phyloP scores from a whole-genome alignment of 2,797 vertebrate genomes.

The Rousettus madagascariensis region DNA sequence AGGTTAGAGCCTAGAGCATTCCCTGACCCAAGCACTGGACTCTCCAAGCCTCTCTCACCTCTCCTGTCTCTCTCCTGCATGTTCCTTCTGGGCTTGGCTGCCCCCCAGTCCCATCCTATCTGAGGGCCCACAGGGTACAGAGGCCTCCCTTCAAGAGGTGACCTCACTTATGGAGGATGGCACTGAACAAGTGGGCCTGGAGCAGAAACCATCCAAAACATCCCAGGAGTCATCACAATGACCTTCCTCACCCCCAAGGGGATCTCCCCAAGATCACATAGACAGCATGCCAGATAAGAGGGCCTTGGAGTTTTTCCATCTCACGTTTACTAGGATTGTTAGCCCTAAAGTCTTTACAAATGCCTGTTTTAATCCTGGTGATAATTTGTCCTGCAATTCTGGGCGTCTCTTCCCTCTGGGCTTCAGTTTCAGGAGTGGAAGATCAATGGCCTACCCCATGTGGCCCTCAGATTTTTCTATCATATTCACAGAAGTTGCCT shows the following conservation, averaged over 20 bases:
- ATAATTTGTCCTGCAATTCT: background rate
- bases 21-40: background rate
- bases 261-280: background rate
- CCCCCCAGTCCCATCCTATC: background rate
- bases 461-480: background rate
- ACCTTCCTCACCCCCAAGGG: background rate
- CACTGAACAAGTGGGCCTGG: background rate
- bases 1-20: background rate
- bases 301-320: background rate
- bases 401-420: background rate
- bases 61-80: constrained; percentile 20
- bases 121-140: background rate
- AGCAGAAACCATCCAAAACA: background rate
- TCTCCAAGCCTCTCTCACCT: background rate
- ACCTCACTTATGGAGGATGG: background rate
- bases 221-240: background rate
- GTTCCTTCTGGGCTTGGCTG: background rate
- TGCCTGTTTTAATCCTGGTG: background rate
- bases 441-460: background rate
- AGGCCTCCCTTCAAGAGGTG: background rate
- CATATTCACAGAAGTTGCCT: background rate
- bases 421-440: background rate
- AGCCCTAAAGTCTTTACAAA: background rate
- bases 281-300: background rate
- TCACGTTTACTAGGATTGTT: background rate